Base-by-base conservation (phyloP, 1,140 invertebrate species). In the Drosophila orena region DNA sequence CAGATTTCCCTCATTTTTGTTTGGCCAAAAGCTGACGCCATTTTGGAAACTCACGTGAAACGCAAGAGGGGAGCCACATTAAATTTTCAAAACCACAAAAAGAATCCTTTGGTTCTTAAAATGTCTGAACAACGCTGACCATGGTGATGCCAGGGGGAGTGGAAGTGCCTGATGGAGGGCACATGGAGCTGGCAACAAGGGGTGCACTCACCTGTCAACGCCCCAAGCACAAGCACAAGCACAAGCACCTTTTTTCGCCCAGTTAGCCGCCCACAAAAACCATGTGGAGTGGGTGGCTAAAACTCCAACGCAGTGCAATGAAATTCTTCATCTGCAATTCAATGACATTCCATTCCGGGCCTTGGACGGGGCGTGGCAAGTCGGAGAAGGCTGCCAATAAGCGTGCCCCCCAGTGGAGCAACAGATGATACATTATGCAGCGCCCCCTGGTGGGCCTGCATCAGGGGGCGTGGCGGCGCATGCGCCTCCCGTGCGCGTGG, bases 281-380 rank as follows among this genome's bases (percentile, higher is more conserved):
- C 30, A 10, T 30, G 30, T 30, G 34, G 44, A n/a, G 22, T 34
- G 22, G 30, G 24, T 15, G 38, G 42, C 7, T 11, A 24, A 83
- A 89, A 89, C 84, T 84, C 85, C 85, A 74, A 79, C 72, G 62
- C 80, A 88, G 62, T 79, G 84, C 83, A 84, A 79, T 89, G 85
- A 89, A 89, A 89, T 89, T 79, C 84, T 80, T 90, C 80, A 89
- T 89, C 79, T 89, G 46, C 84, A 84, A 89, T 89, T 89, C 80
- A 89, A 89, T 90, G 73, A 84, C 77, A 89, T 89, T 89, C 79
- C 84, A 27, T 84, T 74, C 79, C 46, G 70, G 77, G 57, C 61
- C 34, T 37, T 65, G 49, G 49, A 35, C 20, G 42, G 65, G 84
- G 84, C 84, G 84, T 89, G 84, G 59, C 73, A 53, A 52, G 44